Base-by-base conservation (phyloP, 2,888 invertebrate genomes). In the Eledone cirrhosa region DNA sequence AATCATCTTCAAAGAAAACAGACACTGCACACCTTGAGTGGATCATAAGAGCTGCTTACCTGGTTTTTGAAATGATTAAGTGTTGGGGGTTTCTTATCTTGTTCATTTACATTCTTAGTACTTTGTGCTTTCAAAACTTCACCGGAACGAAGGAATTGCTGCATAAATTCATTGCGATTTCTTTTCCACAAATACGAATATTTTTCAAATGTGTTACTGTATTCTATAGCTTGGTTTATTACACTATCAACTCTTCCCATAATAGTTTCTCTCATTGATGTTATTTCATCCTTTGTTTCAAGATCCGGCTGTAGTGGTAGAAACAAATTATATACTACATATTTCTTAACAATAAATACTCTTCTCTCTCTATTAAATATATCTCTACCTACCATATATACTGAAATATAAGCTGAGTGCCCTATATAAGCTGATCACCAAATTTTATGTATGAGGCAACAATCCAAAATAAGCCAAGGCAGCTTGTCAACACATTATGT, bases 31-130 rank as follows among this genome's bases (percentile, higher is more conserved):
- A 41, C 0, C 11, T 41, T 11, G 5, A 41, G 41, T 41, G 41
- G 11, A 41, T 41, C 11, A 3, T 41, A 41, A 41, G 41, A 11
- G 14, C 14, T 29, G 19, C 78, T n/a, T 81, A 94, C 93, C 92
- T 97, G 97, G 89, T 97, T 96, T 83, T 96, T 94, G 90, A 98
- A 98, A 77, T 95, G 94, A 83, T 96, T 95, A 93, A 98, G 95
- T 85, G 95, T 95, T 5, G 98, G 97, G 29, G 94, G 92, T 82
- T 92, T 93, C 48, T 93, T 93, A 87, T 96, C 96, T 78, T 96
- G 93, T 85, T 94, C 93, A 84, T 98, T 97, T 80, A 96, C 93
- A 91, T 97, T 97, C 85, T 97, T 97, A 0, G 93, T 91, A 78
- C 94, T 94, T 41, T 41, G 41, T 41, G 41, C 41, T 8, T 8